Evolutionary conservation across 2,888 invertebrate genomes (phyloP).

Genomic region (Conops quadrifasciatus): DNA sequence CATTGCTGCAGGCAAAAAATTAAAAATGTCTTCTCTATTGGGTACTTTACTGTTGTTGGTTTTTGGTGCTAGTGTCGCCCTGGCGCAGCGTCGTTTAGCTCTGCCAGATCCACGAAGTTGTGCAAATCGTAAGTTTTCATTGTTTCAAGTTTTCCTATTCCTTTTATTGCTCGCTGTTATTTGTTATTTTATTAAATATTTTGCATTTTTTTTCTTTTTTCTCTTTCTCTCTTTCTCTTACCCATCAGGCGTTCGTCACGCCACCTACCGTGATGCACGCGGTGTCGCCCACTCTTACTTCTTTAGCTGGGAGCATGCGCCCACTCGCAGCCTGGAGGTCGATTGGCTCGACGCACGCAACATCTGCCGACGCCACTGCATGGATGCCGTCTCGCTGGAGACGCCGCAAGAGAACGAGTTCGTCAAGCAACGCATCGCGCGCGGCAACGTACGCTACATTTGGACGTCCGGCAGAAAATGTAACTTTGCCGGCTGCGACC

Average conservation of each 20-base stretch:
- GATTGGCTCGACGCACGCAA: conserved; percentile 92
- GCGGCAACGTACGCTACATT: conserved; percentile 82
- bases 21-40: conserved; percentile 47
- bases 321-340: conserved; percentile 83
- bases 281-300: conserved; percentile 91
- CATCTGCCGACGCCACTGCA: conserved; percentile 90
- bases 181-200: not conserved
- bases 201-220: not conserved
- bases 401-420: conserved; percentile 92
- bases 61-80: conserved; percentile 72
- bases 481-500: conserved; percentile 89
- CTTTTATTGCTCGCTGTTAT: too few relatives aligned
- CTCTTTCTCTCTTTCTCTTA: not conserved
- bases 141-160: not conserved
- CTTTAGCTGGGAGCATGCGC: conserved; percentile 91
- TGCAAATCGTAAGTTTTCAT: conserved; percentile 78
- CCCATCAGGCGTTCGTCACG: conserved; percentile 82
- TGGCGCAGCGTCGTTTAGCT: conserved; percentile 85
- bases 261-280: conserved; percentile 86
- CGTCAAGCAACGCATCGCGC: conserved; percentile 84
- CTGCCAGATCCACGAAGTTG: conserved; percentile 90
- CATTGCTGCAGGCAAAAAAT: not conserved
- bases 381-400: conserved; percentile 92
- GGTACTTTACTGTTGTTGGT: conserved; percentile 70
- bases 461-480: conserved; percentile 94